phyloP scores from a whole-genome alignment of 2,797 vertebrate species.

The Orientallactaga sibirica region DNA sequence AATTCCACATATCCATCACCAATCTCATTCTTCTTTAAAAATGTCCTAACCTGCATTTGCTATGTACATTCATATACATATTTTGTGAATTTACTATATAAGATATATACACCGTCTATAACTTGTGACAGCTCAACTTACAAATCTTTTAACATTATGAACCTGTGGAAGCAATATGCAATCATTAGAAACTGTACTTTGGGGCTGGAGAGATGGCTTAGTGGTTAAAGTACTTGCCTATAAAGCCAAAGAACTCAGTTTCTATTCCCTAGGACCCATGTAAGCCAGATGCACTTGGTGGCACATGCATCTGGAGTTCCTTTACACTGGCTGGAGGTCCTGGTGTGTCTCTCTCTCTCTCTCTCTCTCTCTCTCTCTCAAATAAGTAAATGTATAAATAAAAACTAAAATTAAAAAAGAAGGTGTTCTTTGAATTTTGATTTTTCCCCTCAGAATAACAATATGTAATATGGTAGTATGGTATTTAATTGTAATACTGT shows the following conservation, averaged over 20 bases:
- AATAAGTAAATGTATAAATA: too few relatives aligned
- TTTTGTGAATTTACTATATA: conserved; percentile 61
- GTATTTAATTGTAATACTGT: background rate
- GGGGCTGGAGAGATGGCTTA: too few relatives aligned
- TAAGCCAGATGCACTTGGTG: too few relatives aligned
- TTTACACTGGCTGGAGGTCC: too few relatives aligned
- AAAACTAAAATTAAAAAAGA: background rate
- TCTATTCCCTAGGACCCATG: too few relatives aligned
- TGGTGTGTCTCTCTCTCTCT: too few relatives aligned
- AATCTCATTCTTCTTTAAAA: conserved; percentile 43
- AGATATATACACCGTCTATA: background rate
- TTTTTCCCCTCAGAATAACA: background rate
- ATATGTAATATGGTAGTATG: background rate
- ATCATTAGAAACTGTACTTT: background rate
- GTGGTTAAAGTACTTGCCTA: too few relatives aligned
- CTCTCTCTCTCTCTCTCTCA: too few relatives aligned
- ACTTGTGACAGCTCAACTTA: background rate
- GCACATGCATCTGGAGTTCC: too few relatives aligned
- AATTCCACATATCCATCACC: background rate
- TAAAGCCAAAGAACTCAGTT: too few relatives aligned
- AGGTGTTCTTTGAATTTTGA: background rate
- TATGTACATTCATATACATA: conserved; percentile 30
- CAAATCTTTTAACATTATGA: background rate
- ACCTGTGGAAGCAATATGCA: background rate
- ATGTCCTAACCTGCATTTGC: conserved; percentile 58